phyloP scores from a whole-genome alignment of 2,113 vertebrate genomes.

The Apodemus sylvaticus region DNA sequence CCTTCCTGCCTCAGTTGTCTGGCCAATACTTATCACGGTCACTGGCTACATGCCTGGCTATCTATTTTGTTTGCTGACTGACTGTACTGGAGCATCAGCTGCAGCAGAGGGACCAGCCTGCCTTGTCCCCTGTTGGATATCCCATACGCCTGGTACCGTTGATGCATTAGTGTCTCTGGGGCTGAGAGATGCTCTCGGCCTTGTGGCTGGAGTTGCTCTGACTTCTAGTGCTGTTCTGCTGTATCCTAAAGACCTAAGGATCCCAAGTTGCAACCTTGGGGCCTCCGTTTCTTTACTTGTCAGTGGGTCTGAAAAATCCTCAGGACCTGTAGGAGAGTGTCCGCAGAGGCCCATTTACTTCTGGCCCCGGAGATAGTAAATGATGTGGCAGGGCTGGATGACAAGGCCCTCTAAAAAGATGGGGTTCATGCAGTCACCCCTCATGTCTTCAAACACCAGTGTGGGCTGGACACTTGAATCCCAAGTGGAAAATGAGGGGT shows the following conservation, averaged over 20 bases:
- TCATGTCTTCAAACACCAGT: background rate
- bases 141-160: background rate
- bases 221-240: background rate
- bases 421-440: background rate
- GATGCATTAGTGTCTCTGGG: background rate
- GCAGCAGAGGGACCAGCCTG: background rate
- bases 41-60: rapidly evolving
- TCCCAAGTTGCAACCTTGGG: background rate
- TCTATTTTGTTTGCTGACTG: background rate
- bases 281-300: background rate
- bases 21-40: background rate
- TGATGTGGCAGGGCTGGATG: background rate
- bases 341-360: background rate
- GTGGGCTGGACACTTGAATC: background rate
- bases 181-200: background rate
- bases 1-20: background rate
- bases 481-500: background rate
- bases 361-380: background rate
- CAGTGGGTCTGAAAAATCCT: too few species aligned
- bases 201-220: background rate
- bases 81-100: background rate
- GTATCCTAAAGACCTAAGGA: background rate
- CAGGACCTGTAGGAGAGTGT: background rate
- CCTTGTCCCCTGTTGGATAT: background rate
- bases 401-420: background rate